Conservation (phyloP, 2,888 invertebrate species). For the Morpho achilles region DNA sequence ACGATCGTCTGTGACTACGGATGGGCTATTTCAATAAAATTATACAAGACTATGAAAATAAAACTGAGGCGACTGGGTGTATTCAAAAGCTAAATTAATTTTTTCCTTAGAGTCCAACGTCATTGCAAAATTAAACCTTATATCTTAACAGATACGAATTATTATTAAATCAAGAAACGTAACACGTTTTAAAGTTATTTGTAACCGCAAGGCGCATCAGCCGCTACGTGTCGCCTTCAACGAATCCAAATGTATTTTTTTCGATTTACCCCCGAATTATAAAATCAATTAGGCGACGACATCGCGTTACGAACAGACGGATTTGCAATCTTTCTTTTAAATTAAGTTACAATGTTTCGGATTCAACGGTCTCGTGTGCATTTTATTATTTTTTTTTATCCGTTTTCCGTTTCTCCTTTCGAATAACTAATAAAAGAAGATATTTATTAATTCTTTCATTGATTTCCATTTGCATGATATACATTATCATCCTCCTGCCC, state of each 20-base stretch:
- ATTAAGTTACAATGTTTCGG: slow-evolving; percentile 15
- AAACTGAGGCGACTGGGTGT: slow-evolving; percentile 39
- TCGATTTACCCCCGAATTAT: slow-evolving; percentile 53
- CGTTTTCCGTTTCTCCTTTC: neutral
- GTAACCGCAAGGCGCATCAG: slow-evolving; percentile 26
- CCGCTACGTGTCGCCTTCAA: slow-evolving; percentile 47
- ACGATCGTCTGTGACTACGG: slow-evolving; percentile 32
- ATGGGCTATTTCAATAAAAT: slow-evolving; percentile 52
- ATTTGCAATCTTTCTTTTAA: slow-evolving; percentile 20
- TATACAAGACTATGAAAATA: slow-evolving; percentile 57
- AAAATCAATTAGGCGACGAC: slow-evolving; percentile 63
- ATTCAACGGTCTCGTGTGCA: slow-evolving; percentile 2
- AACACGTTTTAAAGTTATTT: slow-evolving; percentile 18
- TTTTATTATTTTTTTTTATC: neutral
- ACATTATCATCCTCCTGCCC: too few species aligned
- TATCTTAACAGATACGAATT: neutral
- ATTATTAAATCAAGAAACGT: slow-evolving; percentile 1
- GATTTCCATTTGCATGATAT: neutral
- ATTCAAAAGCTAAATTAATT: slow-evolving; percentile 29
- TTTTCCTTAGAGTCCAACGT: slow-evolving; percentile 14
- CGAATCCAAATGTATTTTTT: slow-evolving; percentile 56
- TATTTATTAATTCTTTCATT: neutral
- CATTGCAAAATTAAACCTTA: slow-evolving; percentile 34
- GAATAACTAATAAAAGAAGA: neutral
- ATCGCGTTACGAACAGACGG: slow-evolving; percentile 29